These are phyloP conservation scores for Callyntrura guangdongensis DNA, from an alignment of 2,888 invertebrate species.

Conservation along the genomic window DNA sequence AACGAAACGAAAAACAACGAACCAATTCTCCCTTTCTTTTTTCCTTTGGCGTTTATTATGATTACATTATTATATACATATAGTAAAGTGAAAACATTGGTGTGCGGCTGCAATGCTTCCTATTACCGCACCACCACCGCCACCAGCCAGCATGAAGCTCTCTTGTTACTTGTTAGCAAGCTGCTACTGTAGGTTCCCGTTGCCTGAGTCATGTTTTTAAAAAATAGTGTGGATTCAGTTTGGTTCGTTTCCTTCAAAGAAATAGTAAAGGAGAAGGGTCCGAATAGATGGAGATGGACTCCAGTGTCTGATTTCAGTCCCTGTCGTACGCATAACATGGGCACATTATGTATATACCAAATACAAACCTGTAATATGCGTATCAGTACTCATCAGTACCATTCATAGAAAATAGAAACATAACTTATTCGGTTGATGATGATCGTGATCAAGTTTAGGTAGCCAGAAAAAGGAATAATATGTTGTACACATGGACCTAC, in stretches of 20 bases:
- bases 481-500: slow-evolving; percentile 47
- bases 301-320: slow-evolving; percentile 62
- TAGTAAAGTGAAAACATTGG: slow-evolving; percentile 53
- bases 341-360: background rate
- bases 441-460: slow-evolving; percentile 34
- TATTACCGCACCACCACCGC: background rate
- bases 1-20: slow-evolving; percentile 76
- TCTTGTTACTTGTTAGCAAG: slow-evolving; percentile 56
- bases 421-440: slow-evolving; percentile 23
- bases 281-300: slow-evolving; percentile 38
- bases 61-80: slow-evolving; percentile 41
- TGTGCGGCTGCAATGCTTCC: slow-evolving; percentile 47
- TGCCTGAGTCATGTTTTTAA: background rate
- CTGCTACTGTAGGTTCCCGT: slow-evolving; percentile 38
- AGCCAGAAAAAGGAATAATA: slow-evolving; percentile 50
- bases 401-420: too few species aligned
- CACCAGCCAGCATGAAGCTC: slow-evolving; percentile 52
- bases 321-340: slow-evolving; percentile 1
- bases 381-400: too few species aligned
- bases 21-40: slow-evolving; percentile 65
- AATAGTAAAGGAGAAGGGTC: slow-evolving; percentile 58
- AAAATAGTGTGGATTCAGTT: slow-evolving; percentile 64
- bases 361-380: background rate
- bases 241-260: slow-evolving; percentile 1
- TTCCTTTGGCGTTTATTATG: slow-evolving; percentile 67